A percentile compares a stretch with the other conserved stretches of the same genome.
Conservation (phyloP, 2,888 invertebrate genomes). For the Ctena decussata region DNA sequence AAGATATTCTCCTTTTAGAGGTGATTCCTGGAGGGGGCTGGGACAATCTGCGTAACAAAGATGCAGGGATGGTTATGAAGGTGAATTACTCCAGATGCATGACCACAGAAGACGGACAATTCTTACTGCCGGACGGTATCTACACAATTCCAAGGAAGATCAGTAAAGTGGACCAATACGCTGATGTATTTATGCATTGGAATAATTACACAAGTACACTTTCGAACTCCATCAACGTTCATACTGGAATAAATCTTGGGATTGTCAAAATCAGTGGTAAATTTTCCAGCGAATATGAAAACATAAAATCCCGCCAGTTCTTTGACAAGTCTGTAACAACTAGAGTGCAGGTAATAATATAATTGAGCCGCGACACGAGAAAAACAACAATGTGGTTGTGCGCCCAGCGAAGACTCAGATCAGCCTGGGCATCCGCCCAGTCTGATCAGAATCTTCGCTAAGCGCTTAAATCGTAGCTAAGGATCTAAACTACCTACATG, state of each 20-base stretch:
- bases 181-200: slow-evolving; percentile 74
- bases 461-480: too few relatives aligned
- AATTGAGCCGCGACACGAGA: too few relatives aligned
- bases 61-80: slow-evolving; percentile 68
- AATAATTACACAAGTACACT: slow-evolving; percentile 72
- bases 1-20: slow-evolving; percentile 64
- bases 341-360: slow-evolving; percentile 73
- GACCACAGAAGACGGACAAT: slow-evolving; percentile 77
- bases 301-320: slow-evolving; percentile 67
- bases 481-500: too few relatives aligned
- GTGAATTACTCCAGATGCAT: slow-evolving; percentile 74
- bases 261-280: slow-evolving; percentile 71
- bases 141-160: slow-evolving; percentile 74
- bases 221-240: slow-evolving; percentile 71
- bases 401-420: too few relatives aligned
- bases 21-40: slow-evolving; percentile 81
- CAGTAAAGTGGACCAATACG: slow-evolving; percentile 72
- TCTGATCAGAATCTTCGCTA: too few relatives aligned
- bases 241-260: slow-evolving; percentile 62
- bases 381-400: too few relatives aligned
- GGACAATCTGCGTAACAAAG: slow-evolving; percentile 80
- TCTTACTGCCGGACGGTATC: slow-evolving; percentile 77
- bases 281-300: slow-evolving; percentile 72
- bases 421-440: too few relatives aligned
- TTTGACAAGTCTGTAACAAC: slow-evolving; percentile 71